phyloP scores from a whole-genome alignment of 2,888 invertebrate species.

The Tridacna crocea region DNA sequence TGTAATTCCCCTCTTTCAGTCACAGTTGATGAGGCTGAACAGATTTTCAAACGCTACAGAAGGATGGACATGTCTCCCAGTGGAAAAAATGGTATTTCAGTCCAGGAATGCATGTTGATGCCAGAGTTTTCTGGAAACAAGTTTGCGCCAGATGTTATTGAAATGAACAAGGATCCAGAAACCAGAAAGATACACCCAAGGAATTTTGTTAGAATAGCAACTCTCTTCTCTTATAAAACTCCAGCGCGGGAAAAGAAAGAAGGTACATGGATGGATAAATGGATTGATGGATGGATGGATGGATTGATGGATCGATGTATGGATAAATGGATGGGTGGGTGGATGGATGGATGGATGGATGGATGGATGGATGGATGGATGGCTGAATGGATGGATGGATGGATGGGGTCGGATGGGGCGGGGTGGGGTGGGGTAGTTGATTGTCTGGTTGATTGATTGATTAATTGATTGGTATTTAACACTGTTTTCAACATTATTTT shows the following conservation, averaged over 20 bases:
- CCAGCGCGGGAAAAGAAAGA: constrained; percentile 70
- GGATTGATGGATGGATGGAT: no score
- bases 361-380: constrained; percentile 2
- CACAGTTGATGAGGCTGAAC: constrained; percentile 62
- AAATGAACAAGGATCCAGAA: constrained; percentile 58
- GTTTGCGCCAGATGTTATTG: constrained; percentile 69
- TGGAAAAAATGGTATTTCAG: constrained; percentile 66
- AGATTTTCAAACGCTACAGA: constrained; percentile 67
- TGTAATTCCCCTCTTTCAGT: constrained; percentile 50
- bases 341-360: no score
- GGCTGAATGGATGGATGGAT: no score
- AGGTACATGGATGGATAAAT: constrained; percentile 54
- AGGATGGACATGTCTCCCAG: constrained; percentile 65
- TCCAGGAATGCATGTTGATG: constrained; percentile 67
- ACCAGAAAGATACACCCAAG: constrained; percentile 67
- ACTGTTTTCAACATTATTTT: no score
- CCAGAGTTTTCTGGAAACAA: constrained; percentile 73
- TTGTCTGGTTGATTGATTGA: no score
- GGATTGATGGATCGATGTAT: no score
- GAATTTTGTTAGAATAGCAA: constrained; percentile 69
- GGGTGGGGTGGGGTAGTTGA: no score
- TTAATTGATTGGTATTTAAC: no score
- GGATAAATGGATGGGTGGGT: not conserved
- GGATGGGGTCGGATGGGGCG: no score
- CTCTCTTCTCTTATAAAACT: constrained; percentile 67